Percentiles rank a stretch among this genome's conserved stretches.
These are phyloP conservation scores for Ctenomys sociabilis DNA, from an alignment of 2,113 vertebrate species.

Conservation along the genomic window DNA sequence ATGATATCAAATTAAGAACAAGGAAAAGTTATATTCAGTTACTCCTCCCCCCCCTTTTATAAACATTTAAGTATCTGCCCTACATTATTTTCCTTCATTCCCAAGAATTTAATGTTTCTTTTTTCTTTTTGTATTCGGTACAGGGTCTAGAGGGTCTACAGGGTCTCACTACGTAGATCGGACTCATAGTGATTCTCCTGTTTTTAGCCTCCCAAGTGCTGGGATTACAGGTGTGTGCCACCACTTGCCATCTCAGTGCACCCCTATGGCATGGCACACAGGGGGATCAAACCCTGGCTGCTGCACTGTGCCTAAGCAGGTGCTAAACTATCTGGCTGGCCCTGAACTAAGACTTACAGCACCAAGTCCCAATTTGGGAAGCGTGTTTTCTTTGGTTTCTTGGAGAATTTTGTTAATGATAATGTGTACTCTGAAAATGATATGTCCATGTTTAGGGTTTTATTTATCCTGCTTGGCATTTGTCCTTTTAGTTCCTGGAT, in stretches of 20 bases:
- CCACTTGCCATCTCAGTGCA: no score
- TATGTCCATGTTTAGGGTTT: background rate
- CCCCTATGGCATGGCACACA: no score
- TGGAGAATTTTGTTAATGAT: background rate
- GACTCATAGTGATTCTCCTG: no score
- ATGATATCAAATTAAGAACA: background rate
- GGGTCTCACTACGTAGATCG: no score
- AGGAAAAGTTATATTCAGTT: background rate
- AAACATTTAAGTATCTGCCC: background rate
- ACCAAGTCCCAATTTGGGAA: background rate
- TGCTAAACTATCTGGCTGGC: no score
- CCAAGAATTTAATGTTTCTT: background rate
- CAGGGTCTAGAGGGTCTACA: no score
- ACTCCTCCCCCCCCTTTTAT: background rate
- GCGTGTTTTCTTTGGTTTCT: background rate
- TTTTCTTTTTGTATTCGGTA: no score
- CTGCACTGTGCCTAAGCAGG: no score
- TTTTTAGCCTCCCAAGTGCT: no score
- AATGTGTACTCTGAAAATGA: background rate
- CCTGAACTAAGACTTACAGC: background rate
- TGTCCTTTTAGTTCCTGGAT: background rate
- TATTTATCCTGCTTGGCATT: background rate
- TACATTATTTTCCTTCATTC: background rate
- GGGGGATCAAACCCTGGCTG: no score
- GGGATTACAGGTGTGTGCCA: no score